Evolutionary conservation across 2,888 invertebrate genomes (phyloP).

Genomic region (Cremastobaeus sp.): DNA sequence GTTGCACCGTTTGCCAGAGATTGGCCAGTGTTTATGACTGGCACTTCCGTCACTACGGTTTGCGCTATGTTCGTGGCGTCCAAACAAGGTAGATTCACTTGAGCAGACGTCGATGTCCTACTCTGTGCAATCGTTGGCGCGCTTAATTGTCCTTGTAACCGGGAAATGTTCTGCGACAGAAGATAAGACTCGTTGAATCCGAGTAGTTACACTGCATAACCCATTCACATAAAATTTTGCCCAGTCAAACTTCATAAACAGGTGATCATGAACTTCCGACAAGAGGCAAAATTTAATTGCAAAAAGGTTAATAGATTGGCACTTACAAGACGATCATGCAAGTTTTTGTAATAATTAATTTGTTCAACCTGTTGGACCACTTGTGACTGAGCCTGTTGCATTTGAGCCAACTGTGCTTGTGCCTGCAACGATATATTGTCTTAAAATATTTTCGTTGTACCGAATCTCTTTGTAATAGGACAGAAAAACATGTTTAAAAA

Average conservation of each 20-base stretch:
- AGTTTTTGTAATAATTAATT: conserved; percentile 54
- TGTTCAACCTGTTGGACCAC: conserved; percentile 73
- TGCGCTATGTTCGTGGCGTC: conserved; percentile 68
- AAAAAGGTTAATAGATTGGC: conserved; percentile 24
- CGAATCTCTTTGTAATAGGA: neutral
- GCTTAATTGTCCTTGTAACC: conserved; percentile 75
- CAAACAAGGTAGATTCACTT: conserved; percentile 70
- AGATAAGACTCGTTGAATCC: no score
- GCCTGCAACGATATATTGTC: no score
- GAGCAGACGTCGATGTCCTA: conserved; percentile 68
- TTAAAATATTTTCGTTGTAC: no score
- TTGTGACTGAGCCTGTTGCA: conserved; percentile 76
- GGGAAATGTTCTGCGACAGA: conserved; percentile 74
- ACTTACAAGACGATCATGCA: conserved; percentile 55
- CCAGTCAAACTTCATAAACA: neutral
- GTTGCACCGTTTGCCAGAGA: conserved; percentile 70
- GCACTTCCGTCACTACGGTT: conserved; percentile 65
- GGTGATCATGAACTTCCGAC: conserved; percentile 2
- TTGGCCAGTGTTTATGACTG: conserved; percentile 65
- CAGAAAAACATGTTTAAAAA: no score
- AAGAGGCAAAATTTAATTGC: conserved; percentile 32
- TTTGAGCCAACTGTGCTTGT: conserved; percentile 75
- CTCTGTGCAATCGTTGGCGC: conserved; percentile 68
- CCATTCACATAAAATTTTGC: conserved; percentile 28
- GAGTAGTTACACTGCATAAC: neutral